Evolutionary conservation across 1,140 invertebrate genomes (phyloP).

Genomic region (Andricus grossulariae): DNA sequence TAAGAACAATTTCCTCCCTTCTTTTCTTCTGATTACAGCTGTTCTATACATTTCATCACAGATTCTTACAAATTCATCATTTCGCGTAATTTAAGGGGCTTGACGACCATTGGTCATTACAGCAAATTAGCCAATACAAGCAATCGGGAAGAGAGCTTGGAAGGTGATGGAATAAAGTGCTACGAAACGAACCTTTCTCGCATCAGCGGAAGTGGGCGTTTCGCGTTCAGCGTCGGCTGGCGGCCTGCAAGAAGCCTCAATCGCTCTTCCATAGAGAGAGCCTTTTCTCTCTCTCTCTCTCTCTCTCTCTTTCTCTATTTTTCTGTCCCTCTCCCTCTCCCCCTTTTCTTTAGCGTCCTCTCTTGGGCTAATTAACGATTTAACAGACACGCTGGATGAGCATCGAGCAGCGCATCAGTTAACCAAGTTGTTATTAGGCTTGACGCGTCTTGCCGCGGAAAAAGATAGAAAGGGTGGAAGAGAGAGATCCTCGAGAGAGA

Average conservation of each 20-base stretch:
- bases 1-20: no score
- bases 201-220: constrained; percentile 69
- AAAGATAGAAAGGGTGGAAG: constrained; percentile 32
- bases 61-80: constrained; percentile 26
- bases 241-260: constrained; percentile 45
- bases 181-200: constrained; percentile 50
- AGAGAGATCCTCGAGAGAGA: constrained; percentile 38
- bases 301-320: not conserved
- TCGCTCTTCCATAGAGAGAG: constrained; percentile 22
- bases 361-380: constrained; percentile 68
- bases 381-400: constrained; percentile 66
- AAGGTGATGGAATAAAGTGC: constrained; percentile 44
- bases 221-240: constrained; percentile 56
- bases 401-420: constrained; percentile 56
- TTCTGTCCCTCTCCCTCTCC: constrained; percentile 17
- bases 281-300: constrained; percentile 17
- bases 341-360: constrained; percentile 24
- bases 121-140: constrained; percentile 27
- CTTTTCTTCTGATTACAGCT: no score
- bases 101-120: constrained; percentile 11
- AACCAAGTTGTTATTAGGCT: constrained; percentile 69
- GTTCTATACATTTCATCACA: no score
- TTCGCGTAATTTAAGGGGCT: not conserved
- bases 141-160: constrained; percentile 19
- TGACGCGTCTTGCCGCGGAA: constrained; percentile 45